Evolutionary conservation across 2,113 vertebrate species (phyloP).

Genomic region (Oncorhynchus nerka): DNA sequence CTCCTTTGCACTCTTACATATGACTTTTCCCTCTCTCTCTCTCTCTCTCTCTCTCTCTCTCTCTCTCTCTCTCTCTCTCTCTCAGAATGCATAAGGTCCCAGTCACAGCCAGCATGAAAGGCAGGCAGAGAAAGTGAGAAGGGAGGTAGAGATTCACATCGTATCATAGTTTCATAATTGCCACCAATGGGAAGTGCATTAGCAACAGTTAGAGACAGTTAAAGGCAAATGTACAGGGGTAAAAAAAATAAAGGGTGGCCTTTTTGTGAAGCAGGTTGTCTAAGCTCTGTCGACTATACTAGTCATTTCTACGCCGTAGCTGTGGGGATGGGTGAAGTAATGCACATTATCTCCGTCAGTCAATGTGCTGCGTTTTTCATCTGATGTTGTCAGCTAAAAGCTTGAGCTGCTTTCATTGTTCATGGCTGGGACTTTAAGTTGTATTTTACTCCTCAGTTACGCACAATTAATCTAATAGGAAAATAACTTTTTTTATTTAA

Average conservation of each 20-base stretch:
- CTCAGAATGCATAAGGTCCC: not conserved
- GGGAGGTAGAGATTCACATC: conserved; percentile 38
- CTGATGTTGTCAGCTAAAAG: conserved; percentile 45
- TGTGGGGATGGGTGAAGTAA: conserved; percentile 17
- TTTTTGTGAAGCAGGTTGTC: conserved; percentile 35
- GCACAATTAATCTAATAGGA: conserved; percentile 42
- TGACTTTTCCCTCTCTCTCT: not conserved
- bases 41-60: not conserved
- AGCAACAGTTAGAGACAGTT: conserved; percentile 41
- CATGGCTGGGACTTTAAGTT: not conserved
- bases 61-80: no score
- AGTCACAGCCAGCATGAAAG: conserved; percentile 26
- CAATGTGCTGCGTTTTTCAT: conserved; percentile 7
- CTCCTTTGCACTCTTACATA: not conserved
- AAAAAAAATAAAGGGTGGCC: conserved; percentile 39
- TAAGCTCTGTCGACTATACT: conserved; percentile 36
- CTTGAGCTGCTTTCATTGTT: conserved; percentile 25
- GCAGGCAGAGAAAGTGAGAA: conserved; percentile 7
- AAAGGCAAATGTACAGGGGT: conserved; percentile 39
- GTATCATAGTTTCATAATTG: conserved; percentile 31
- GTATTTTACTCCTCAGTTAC: conserved; percentile 24
- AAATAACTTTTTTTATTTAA: conserved; percentile 20
- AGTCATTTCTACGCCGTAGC: conserved; percentile 7
- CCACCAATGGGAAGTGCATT: conserved; percentile 47
- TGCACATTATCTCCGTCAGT: conserved; percentile 9